phyloP scores from a whole-genome alignment of 2,888 invertebrate species.

The Peribatodes rhomboidaria region DNA sequence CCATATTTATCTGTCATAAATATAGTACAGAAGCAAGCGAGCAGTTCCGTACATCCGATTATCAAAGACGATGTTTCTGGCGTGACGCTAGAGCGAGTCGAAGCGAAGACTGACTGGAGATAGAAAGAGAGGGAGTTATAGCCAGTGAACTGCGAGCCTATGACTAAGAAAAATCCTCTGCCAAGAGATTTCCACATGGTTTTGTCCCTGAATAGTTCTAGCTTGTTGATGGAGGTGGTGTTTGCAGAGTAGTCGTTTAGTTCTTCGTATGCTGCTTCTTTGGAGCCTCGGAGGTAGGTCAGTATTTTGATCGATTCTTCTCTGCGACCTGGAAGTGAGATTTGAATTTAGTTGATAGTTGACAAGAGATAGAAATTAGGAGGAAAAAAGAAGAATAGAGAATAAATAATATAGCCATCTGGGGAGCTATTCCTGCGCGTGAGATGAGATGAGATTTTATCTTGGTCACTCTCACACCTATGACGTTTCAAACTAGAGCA shows the following conservation, averaged over 20 bases:
- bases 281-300: conserved; percentile 61
- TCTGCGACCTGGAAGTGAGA: conserved; percentile 53
- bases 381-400: too few relatives aligned
- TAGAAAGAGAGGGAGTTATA: conserved; percentile 66
- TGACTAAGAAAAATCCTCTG: conserved; percentile 22
- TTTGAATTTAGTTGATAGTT: too few relatives aligned
- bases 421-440: too few relatives aligned
- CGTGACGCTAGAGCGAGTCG: conserved; percentile 60
- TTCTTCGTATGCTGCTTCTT: conserved; percentile 58
- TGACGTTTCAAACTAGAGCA: too few relatives aligned
- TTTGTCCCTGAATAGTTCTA: conserved; percentile 22
- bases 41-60: conserved; percentile 64
- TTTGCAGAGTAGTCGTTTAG: conserved; percentile 60
- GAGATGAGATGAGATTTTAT: too few relatives aligned
- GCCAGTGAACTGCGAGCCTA: conserved; percentile 56
- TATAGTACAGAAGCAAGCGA: conserved; percentile 59
- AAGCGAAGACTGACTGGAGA: conserved; percentile 65
- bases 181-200: conserved; percentile 20
- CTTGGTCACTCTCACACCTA: too few relatives aligned
- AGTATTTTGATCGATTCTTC: conserved; percentile 60
- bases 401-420: too few relatives aligned
- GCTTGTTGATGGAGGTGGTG: conserved; percentile 30
- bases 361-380: too few relatives aligned
- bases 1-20: conserved; percentile 58
- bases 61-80: conserved; percentile 63